Evolutionary conservation across 2,113 vertebrate genomes (phyloP).

Genomic region (Urocynchramus pylzowi): DNA sequence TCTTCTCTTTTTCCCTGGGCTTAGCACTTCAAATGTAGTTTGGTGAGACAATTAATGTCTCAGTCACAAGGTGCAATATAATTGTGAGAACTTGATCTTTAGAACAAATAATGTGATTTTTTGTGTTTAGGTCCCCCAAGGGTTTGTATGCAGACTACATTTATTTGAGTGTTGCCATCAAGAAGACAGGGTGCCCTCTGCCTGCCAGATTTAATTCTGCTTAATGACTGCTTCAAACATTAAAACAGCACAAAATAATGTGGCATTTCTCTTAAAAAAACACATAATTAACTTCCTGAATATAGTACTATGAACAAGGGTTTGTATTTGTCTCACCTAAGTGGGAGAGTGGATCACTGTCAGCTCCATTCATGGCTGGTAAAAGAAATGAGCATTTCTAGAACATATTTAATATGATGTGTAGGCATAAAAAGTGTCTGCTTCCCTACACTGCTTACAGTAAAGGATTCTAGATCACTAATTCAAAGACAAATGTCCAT

Average conservation of each 20-base stretch:
- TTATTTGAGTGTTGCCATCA: neutral
- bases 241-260: neutral
- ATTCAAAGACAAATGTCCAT: neutral
- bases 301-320: neutral
- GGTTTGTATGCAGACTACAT: neutral
- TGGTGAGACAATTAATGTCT: neutral
- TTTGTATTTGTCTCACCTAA: neutral
- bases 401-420: neutral
- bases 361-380: accelerated
- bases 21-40: neutral
- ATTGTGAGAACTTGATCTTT: neutral
- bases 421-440: neutral
- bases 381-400: neutral
- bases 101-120: neutral
- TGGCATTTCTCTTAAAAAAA: neutral
- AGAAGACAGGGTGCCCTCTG: slow-evolving; percentile 32
- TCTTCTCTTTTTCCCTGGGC: neutral
- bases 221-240: neutral
- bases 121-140: neutral
- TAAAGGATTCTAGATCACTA: neutral
- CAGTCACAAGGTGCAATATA: neutral
- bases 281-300: neutral
- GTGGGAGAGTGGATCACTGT: neutral
- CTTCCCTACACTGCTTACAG: neutral
- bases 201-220: slow-evolving; percentile 9